phyloP scores from a whole-genome alignment of 2,113 vertebrate species.

The Perca fluviatilis region DNA sequence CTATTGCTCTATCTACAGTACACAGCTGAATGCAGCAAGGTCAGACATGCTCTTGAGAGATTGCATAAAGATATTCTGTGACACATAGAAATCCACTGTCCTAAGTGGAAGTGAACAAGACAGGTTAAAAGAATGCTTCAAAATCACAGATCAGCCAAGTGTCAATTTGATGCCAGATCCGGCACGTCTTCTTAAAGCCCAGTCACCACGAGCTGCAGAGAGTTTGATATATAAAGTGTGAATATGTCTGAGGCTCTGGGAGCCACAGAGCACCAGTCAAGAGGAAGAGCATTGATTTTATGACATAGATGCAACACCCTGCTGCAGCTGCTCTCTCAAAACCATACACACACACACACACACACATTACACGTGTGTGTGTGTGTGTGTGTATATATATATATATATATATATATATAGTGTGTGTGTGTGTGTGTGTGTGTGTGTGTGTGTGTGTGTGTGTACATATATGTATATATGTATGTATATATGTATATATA shows the following conservation, averaged over 20 bases:
- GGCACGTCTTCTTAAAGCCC: constrained; percentile 1
- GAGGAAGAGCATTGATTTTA: constrained; percentile 32
- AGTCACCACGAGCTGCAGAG: not conserved
- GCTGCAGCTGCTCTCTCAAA: constrained; percentile 47
- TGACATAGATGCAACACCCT: constrained; percentile 26
- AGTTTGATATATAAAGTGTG: constrained; percentile 2
- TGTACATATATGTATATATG: too few relatives aligned
- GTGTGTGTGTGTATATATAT: too few relatives aligned
- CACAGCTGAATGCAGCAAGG: not conserved
- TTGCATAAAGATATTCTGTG: not conserved
- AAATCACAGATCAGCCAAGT: not conserved
- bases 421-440: too few relatives aligned
- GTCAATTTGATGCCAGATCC: constrained; percentile 9
- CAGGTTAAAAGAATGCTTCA: not conserved
- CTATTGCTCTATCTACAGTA: too few relatives aligned
- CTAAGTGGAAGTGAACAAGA: constrained; percentile 1
- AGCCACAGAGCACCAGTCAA: constrained; percentile 8
- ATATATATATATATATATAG: too few relatives aligned
- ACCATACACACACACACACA: not conserved
- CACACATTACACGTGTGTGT: too few relatives aligned
- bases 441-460: too few relatives aligned
- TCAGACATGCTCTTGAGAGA: not conserved
- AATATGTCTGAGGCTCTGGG: constrained; percentile 17
- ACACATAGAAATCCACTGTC: constrained; percentile 7
- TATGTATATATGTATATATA: too few relatives aligned